Evolutionary conservation across 1,140 invertebrate species (phyloP), one percentile per base, ranked within the genome.

Genomic region (Drosophila kanapiae): DNA sequence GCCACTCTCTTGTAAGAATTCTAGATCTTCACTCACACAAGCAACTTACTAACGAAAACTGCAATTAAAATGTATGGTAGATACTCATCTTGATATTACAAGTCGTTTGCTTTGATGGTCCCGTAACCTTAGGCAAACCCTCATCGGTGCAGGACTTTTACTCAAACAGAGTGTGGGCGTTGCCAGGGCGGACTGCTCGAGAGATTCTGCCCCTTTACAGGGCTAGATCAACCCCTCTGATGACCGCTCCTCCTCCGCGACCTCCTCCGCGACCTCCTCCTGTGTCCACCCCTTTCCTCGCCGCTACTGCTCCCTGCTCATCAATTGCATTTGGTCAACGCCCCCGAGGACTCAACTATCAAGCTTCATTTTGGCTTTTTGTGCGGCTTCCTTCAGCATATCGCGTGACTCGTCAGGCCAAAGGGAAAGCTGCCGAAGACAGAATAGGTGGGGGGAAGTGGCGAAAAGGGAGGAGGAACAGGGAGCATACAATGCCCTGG

Each of bases 261-360:
- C 16, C 10, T 10, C 11, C 8, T 11, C 9, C 13, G 23, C 23
- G 23, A 23, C 16, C 10, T 10, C 11, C 8, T 11, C 9, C 13
- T 29, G 13, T 42, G 29, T 38, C 29, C 43, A 48, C 9, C 16
- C 38, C 45, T 10, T n/a, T 14, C 7, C 18, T 16, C 74, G 63
- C 77, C 48, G 59, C 75, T 56, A 23, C 43, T 59, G 45, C 45
- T 31, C 9, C 16, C 4, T 51, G 70, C 61, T 63, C 70, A 79
- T 76, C 79, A 82, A 79, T 72, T 86, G 79, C 83, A 72, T 49
- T 78, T 86, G 83, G 83, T 82, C 79, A 87, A 87, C 83, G 83
- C 84, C 77, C 83, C 57, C 51, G 27, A 43, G 71, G 69, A 72
- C 47, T 37, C 40, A 14, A n/a, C 57, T 43, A 27, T 45, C 35